phyloP scores from a whole-genome alignment of 2,113 vertebrate species.

The Psephotus haematonotus region DNA sequence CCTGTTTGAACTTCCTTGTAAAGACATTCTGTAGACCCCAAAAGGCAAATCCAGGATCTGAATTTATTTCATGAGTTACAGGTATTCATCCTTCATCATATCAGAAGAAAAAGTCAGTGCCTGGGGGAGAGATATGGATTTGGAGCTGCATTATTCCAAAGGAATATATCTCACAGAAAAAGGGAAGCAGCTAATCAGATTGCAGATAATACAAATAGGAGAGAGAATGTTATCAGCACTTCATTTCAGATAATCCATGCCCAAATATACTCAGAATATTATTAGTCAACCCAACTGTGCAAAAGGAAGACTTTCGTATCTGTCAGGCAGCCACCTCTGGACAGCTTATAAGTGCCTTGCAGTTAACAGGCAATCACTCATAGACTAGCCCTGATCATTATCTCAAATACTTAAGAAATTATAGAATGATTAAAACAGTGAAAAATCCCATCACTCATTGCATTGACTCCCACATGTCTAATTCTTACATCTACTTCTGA shows the following conservation, averaged over 20 bases:
- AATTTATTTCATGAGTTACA: neutral
- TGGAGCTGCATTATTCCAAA: neutral
- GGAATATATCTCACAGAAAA: neutral
- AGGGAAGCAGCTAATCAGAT: neutral
- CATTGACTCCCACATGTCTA: neutral
- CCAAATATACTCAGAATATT: neutral
- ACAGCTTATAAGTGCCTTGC: conserved; percentile 5
- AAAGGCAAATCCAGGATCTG: neutral
- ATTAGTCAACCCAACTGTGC: conserved; percentile 7
- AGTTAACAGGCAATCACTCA: conserved; percentile 38
- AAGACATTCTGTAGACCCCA: neutral
- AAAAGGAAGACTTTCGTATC: conserved; percentile 18
- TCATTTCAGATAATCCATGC: neutral
- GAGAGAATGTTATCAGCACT: neutral
- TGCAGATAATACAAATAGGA: neutral
- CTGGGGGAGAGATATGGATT: neutral
- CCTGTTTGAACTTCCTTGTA: neutral
- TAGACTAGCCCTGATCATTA: conserved; percentile 15
- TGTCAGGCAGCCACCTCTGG: conserved; percentile 9
- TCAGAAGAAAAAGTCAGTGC: neutral
- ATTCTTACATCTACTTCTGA: neutral
- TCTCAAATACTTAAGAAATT: conserved; percentile 27
- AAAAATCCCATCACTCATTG: neutral
- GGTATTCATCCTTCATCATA: neutral
- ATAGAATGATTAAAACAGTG: conserved; percentile 7